These are phyloP conservation scores for Paralichthys olivaceus DNA, from an alignment of 2,113 vertebrate genomes.

Conservation along the genomic window DNA sequence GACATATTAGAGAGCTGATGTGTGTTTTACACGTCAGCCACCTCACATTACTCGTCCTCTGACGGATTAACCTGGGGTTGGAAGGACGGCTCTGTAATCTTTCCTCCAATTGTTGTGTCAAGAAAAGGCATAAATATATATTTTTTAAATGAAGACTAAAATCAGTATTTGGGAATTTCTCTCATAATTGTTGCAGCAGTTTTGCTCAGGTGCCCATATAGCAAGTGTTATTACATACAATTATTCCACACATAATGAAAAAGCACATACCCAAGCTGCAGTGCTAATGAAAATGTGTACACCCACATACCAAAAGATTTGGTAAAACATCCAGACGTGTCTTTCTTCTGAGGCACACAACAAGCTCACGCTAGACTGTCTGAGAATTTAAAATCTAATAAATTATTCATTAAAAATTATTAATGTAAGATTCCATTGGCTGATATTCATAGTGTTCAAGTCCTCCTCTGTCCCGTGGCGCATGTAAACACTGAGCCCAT, in stretches of 20 bases:
- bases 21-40: slow-evolving; percentile 34
- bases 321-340: slow-evolving; percentile 2
- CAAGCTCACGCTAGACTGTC: too few relatives aligned
- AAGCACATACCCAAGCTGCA: neutral
- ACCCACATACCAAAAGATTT: slow-evolving; percentile 3
- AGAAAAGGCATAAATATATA: neutral
- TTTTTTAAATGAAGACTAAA: neutral
- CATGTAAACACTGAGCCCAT: neutral
- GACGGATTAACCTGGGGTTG: slow-evolving; percentile 1
- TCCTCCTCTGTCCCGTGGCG: neutral
- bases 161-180: too few relatives aligned
- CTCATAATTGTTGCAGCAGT: neutral
- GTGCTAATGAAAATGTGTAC: neutral
- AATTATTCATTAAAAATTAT: too few relatives aligned
- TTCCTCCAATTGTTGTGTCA: neutral
- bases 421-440: too few relatives aligned
- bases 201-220: neutral
- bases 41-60: slow-evolving; percentile 10
- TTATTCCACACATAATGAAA: neutral
- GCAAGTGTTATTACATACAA: neutral
- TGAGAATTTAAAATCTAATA: too few relatives aligned
- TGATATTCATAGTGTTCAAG: neutral
- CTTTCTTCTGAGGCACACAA: slow-evolving; percentile 2
- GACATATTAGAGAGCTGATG: slow-evolving; percentile 54
- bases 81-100: neutral